These are phyloP conservation scores for Vesta saturnalis DNA, from an alignment of 2,888 invertebrate species.

Conservation along the genomic window DNA sequence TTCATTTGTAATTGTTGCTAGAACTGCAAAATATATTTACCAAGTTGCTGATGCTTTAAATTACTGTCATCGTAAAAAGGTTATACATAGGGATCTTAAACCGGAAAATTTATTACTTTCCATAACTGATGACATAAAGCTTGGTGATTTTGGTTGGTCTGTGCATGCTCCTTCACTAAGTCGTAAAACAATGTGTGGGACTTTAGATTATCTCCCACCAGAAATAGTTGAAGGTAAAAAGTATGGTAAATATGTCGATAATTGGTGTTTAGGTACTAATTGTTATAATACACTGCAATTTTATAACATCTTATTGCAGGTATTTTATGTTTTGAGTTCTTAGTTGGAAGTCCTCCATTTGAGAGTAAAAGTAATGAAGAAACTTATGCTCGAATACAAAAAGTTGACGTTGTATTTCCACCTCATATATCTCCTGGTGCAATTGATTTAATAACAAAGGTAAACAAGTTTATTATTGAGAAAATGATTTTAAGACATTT, in stretches of 20 bases:
- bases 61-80: constrained; percentile 87
- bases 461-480: constrained; percentile 51
- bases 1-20: constrained; percentile 36
- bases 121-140: constrained; percentile 79
- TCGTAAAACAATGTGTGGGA: constrained; percentile 93
- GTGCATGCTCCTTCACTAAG: constrained; percentile 87
- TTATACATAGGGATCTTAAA: constrained; percentile 93
- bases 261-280: constrained; percentile 88
- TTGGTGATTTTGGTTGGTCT: constrained; percentile 96
- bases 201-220: constrained; percentile 94
- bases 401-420: constrained; percentile 75
- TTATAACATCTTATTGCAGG: constrained; percentile 40
- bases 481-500: background rate
- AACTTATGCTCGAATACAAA: constrained; percentile 77
- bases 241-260: constrained; percentile 88
- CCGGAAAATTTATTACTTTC: constrained; percentile 90
- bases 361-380: constrained; percentile 76
- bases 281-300: background rate
- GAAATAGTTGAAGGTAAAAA: constrained; percentile 90
- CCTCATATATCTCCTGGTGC: constrained; percentile 72
- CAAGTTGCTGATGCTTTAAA: constrained; percentile 89
- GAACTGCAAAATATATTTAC: constrained; percentile 84
- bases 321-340: constrained; percentile 90
- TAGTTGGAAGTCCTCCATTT: constrained; percentile 94
- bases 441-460: constrained; percentile 80